Conservation (phyloP, 2,888 invertebrate genomes). For the Schrankia costaestrigalis region DNA sequence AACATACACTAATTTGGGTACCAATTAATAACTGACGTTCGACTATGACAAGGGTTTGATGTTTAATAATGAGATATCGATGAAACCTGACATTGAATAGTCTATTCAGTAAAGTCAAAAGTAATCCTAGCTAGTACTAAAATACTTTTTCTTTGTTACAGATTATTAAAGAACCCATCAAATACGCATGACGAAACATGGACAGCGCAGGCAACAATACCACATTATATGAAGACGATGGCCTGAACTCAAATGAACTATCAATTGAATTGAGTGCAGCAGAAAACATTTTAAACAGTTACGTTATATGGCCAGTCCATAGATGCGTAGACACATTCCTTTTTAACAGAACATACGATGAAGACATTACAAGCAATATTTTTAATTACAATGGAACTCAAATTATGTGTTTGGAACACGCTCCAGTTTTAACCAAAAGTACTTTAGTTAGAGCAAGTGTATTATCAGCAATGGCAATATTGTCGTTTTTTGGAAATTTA, state of each 20-base stretch:
- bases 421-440: conserved; percentile 83
- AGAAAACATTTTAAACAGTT: conserved; percentile 36
- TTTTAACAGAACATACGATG: conserved; percentile 46
- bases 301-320: conserved; percentile 57
- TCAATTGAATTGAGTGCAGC: conserved; percentile 41
- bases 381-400: conserved; percentile 57
- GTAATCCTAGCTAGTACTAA: neutral
- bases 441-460: conserved; percentile 84
- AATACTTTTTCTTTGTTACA: conserved; percentile 48
- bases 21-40: too few species aligned
- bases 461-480: conserved; percentile 84
- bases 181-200: conserved; percentile 74
- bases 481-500: conserved; percentile 87
- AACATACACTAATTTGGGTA: too few species aligned
- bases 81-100: too few species aligned
- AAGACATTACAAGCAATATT: conserved; percentile 41
- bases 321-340: conserved; percentile 53
- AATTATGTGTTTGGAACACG: conserved; percentile 81
- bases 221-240: conserved; percentile 63
- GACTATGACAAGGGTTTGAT: too few species aligned
- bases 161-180: conserved; percentile 33
- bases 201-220: conserved; percentile 69
- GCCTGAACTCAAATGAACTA: conserved; percentile 44
- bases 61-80: too few species aligned
- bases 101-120: too few species aligned